Conservation (phyloP, 2,888 invertebrate genomes). For the Syritta pipiens region DNA sequence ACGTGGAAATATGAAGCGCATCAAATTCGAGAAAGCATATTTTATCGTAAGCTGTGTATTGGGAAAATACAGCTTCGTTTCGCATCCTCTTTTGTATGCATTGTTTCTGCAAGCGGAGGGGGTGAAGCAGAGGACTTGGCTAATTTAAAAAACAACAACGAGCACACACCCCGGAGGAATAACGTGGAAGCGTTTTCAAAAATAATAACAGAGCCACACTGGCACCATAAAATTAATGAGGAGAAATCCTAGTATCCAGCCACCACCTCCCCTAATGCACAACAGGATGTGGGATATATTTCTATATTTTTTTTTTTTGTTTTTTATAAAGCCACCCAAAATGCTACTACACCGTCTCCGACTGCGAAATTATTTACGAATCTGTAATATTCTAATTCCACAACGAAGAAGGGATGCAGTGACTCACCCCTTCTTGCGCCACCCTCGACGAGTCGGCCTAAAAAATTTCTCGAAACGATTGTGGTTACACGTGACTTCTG, state of each 20-base stretch:
- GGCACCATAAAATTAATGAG: slow-evolving; percentile 67
- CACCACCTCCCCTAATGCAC: slow-evolving; percentile 20
- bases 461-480: slow-evolving; percentile 63
- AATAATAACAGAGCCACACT: slow-evolving; percentile 37
- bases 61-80: slow-evolving; percentile 23
- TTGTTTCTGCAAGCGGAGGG: slow-evolving; percentile 43
- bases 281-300: slow-evolving; percentile 39
- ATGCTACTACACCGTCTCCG: slow-evolving; percentile 32
- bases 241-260: slow-evolving; percentile 46
- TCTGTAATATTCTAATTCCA: slow-evolving; percentile 41
- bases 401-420: slow-evolving; percentile 23
- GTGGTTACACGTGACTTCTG: slow-evolving; percentile 65
- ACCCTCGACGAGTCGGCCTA: slow-evolving; percentile 34
- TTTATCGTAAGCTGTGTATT: slow-evolving; percentile 38
- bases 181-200: slow-evolving; percentile 52
- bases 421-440: slow-evolving; percentile 52
- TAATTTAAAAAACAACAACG: slow-evolving; percentile 49
- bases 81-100: slow-evolving; percentile 19
- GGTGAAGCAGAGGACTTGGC: slow-evolving; percentile 47
- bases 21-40: slow-evolving; percentile 61
- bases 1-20: slow-evolving; percentile 57
- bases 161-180: too few relatives aligned
- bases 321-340: slow-evolving; percentile 41
- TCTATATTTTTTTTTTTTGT: slow-evolving; percentile 25
- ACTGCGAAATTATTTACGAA: slow-evolving; percentile 40